Conservation (phyloP, 2,888 invertebrate species). For the Drosophila picticornis region DNA sequence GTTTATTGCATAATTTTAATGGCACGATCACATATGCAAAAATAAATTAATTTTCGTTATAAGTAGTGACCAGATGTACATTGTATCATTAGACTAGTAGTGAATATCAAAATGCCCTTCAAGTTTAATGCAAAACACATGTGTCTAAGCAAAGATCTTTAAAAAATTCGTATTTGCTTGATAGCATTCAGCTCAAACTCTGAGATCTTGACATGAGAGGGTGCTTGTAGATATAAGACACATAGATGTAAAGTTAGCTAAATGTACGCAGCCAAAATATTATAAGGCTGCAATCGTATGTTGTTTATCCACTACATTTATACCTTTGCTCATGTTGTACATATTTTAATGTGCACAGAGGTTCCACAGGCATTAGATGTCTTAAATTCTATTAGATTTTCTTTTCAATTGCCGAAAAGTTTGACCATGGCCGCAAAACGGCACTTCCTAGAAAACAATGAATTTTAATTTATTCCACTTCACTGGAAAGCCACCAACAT, state of each 20-base stretch:
- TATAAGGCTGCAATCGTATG: slow-evolving; percentile 8
- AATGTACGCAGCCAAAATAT: background rate
- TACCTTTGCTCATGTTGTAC: slow-evolving; percentile 12
- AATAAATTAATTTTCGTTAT: slow-evolving; percentile 11
- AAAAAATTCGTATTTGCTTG: slow-evolving; percentile 9
- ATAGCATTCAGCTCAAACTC: background rate
- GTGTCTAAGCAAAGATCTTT: slow-evolving; percentile 28
- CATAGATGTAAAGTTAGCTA: background rate
- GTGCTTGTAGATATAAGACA: background rate
- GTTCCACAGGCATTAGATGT: slow-evolving; percentile 14
- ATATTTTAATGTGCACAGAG: slow-evolving; percentile 7
- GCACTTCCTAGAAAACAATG: slow-evolving; percentile 48
- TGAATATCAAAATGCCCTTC: slow-evolving; percentile 37
- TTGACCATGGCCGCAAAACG: slow-evolving; percentile 49
- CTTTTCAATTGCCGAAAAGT: slow-evolving; percentile 29
- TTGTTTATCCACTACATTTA: slow-evolving; percentile 16
- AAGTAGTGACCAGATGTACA: slow-evolving; percentile 18
- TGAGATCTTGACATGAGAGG: background rate
- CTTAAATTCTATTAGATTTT: slow-evolving; percentile 39
- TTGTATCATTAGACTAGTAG: slow-evolving; percentile 15
- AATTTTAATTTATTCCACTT: slow-evolving; percentile 50
- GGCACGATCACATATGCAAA: background rate
- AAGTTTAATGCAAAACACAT: slow-evolving; percentile 62
- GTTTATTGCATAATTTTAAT: background rate
- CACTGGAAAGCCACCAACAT: slow-evolving; percentile 33